Conservation (phyloP, 2,888 invertebrate species). For the Itoplectis maculator region DNA sequence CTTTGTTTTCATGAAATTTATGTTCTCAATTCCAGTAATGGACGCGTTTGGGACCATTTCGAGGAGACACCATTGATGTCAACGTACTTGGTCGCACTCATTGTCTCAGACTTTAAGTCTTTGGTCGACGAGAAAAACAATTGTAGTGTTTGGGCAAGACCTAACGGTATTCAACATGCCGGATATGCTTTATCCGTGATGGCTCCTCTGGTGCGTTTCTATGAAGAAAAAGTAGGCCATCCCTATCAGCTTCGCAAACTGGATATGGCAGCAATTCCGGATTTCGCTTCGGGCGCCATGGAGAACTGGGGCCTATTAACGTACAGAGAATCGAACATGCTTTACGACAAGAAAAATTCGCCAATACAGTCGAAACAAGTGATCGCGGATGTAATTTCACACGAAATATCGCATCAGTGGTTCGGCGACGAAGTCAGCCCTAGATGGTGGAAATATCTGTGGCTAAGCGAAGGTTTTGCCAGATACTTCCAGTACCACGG, state of each 20-base stretch:
- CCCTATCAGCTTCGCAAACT: conserved; percentile 85
- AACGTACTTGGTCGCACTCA: conserved; percentile 93
- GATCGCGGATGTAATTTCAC: conserved; percentile 83
- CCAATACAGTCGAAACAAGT: conserved; percentile 74
- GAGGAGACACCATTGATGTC: conserved; percentile 89
- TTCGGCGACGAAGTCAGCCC: conserved; percentile 84
- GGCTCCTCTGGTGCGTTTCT: conserved; percentile 83
- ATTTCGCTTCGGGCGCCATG: conserved; percentile 86
- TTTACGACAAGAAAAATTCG: conserved; percentile 86
- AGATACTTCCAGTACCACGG: conserved; percentile 85
- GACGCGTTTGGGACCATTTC: conserved; percentile 81
- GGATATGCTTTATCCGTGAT: conserved; percentile 86
- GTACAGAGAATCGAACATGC: conserved; percentile 91
- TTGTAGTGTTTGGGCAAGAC: conserved; percentile 86
- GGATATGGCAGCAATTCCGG: conserved; percentile 87
- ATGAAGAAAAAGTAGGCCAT: conserved; percentile 82
- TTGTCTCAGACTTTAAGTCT: conserved; percentile 90
- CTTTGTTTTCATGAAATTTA: too few species aligned
- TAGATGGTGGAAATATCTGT: conserved; percentile 82
- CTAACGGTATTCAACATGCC: conserved; percentile 89
- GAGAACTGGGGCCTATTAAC: conserved; percentile 84
- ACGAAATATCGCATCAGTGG: conserved; percentile 87
- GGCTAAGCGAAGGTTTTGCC: conserved; percentile 86
- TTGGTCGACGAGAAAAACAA: conserved; percentile 22
- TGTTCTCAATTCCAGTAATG: conserved; percentile 39